Evolutionary conservation across 35 echinoderm and acorn worm genomes (phyloP), one percentile per base, ranked within the genome.

Genomic region (Ophioderma brevispina): DNA sequence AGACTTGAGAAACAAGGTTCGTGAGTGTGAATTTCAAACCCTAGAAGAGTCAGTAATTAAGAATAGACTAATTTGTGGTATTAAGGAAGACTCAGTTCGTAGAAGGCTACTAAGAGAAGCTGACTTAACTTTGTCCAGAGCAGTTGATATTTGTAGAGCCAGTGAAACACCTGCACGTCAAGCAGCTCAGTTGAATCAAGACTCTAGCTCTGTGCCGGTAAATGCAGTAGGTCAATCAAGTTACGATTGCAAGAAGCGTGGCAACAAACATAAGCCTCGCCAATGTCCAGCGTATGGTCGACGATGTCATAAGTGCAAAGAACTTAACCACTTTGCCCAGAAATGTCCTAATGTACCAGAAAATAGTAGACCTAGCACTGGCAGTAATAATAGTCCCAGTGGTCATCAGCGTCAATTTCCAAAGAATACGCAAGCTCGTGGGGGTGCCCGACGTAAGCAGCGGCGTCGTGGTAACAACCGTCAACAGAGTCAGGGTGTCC

Each of bases 1-100:
- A n/a, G 87, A 89, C 33, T 64, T 96, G 0, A 81, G 79, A 31
- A 87, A 80, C n/a, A 35, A 86, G 28, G 94, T 78, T 1, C 55
- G 88, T 36, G 38, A 77, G 18, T 93, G 94, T 80, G 87, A 86
- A 28, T 96, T 93, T 93, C 37, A 76, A 31, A 63, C 85, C 0
- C 31, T 96, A 32, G 34, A 76, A 37, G 91, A 96, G n/a, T 88
- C 87, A 18, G 75, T 93, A 32, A 81, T 93, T 64, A 38, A 87
- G 23, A 87, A 96, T 64, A 85, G 84, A 81, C 49, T 93, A 14
- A 78, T 90, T 0, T 80, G 49, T 39, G 94, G 94, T 1, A 86
- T 96, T 39, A 36, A 30, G 25, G 49, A 96, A 82, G 77, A 89
- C 0, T 31, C 14, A 43, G 87, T 93, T 2, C 36, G 91, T 4